These are phyloP conservation scores for Onchidella celtica DNA, from an alignment of 2,888 invertebrate genomes.

Conservation along the genomic window DNA sequence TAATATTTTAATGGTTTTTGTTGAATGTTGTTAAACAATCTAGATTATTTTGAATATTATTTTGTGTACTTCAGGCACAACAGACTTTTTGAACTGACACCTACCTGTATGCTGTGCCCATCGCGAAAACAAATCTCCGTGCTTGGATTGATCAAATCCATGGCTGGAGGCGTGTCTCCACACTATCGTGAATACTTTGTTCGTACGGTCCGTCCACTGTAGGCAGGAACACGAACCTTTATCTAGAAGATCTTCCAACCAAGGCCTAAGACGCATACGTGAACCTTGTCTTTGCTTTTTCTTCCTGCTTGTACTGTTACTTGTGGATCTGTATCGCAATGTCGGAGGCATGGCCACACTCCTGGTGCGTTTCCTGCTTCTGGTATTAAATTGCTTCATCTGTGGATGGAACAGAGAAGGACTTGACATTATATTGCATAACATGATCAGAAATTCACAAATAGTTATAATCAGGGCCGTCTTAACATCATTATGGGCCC, in stretches of 20 bases:
- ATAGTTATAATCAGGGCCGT: no score
- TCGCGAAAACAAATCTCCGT: conserved; percentile 65
- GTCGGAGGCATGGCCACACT: conserved; percentile 26
- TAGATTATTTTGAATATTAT: no score
- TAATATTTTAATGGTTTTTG: no score
- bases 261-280: conserved; percentile 62
- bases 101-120: conserved; percentile 75
- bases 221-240: conserved; percentile 57
- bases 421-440: no score
- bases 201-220: conserved; percentile 60
- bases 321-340: background rate
- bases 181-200: conserved; percentile 63
- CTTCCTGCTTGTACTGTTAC: background rate
- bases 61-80: no score
- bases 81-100: no score
- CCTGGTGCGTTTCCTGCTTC: background rate
- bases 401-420: no score
- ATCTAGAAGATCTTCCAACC: conserved; percentile 66
- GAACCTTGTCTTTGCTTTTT: background rate
- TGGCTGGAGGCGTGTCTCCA: conserved; percentile 75
- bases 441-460: no score
- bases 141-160: conserved; percentile 62
- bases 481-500: no score
- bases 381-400: conserved; percentile 5
- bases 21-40: no score